Base-by-base conservation (phyloP, 2,113 vertebrate genomes). In the Chelonoidis abingdonii region DNA sequence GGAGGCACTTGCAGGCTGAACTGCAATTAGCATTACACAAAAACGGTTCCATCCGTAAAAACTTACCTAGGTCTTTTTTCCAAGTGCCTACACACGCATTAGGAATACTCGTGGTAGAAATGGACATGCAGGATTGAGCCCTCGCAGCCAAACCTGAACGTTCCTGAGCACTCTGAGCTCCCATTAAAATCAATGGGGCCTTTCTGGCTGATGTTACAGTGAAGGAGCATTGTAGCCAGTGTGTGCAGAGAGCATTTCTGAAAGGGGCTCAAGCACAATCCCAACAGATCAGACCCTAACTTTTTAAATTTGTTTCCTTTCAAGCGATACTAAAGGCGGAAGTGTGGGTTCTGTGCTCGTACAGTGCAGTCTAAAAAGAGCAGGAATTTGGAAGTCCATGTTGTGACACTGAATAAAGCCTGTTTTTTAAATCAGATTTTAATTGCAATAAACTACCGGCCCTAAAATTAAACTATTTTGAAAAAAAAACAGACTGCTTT, bases 1-100 rank as follows among this genome's bases (percentile, higher is more conserved):
- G 91, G 91, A 97, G 92, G 41, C 81, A 95, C 83, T 89, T 87
- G 38, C 75, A 88, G 84, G 59, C 84, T 91, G 89, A 84, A 93
- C 80, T 84, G 78, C 78, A 92, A 94, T 95, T 85, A 96, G 78
- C 86, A 79, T 90, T 84, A 92, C 92, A 90, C 95, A 94, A 84
- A 91, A 95, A 96, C 94, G 80, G 84, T 75, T 92, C 47, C n/a
- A 83, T 79, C 19, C 21, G 62, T 35, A 89, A 75, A 72, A 41
- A 83, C n/a, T 8, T 3, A 41, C 82, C 50, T 50, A 88, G 81
- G 79, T 69, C 69, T 54, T 44, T 87, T 21, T 75, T 49, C 56
- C 57, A 94, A 54, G 92, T 44, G n/a, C 72, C n/a, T 38, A 72
- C 91, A 79, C 75, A 22, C 27, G 89, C 13, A 54, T 16, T 59